A percentile compares a stretch with the other conserved stretches of the same genome.
These are phyloP conservation scores for Thunnus maccoyii DNA, from an alignment of 2,113 vertebrate genomes.

Conservation along the genomic window DNA sequence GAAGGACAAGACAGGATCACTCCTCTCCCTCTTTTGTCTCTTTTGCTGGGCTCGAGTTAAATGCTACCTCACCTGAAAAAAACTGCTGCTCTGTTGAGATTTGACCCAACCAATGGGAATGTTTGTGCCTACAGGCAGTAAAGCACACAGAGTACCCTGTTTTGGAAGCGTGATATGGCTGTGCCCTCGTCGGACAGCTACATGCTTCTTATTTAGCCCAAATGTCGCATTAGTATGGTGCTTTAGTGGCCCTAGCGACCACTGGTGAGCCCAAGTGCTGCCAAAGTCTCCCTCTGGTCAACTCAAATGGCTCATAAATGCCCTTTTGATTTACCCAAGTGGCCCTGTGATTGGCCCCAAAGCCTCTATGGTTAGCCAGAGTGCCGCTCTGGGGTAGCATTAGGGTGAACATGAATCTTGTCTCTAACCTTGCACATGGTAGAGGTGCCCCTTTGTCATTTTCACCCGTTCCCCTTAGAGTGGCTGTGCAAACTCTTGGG, in stretches of 20 bases:
- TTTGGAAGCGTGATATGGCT: not conserved
- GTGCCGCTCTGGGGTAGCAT: constrained; percentile 1
- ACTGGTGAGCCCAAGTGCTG: too few species aligned
- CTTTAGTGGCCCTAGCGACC: too few species aligned
- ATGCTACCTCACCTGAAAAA: constrained; percentile 20
- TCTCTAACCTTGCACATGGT: not conserved
- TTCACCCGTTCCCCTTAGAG: not conserved
- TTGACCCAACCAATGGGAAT: not conserved
- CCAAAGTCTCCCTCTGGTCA: not conserved
- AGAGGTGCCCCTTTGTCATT: not conserved
- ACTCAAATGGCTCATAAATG: not conserved
- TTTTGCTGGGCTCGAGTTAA: not conserved
- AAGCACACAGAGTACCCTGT: not conserved
- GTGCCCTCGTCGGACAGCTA: not conserved
- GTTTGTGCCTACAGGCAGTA: not conserved
- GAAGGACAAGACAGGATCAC: too few species aligned
- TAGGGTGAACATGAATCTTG: not conserved
- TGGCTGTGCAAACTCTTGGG: too few species aligned
- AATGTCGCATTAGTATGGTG: not conserved
- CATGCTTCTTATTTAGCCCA: not conserved
- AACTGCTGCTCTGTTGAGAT: constrained; percentile 27
- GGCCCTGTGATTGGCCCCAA: not conserved
- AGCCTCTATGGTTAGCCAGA: not conserved
- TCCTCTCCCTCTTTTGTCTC: not conserved
- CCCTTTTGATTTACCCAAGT: not conserved